phyloP scores from a whole-genome alignment of 2,797 vertebrate species.

The Pempheris klunzingeri region DNA sequence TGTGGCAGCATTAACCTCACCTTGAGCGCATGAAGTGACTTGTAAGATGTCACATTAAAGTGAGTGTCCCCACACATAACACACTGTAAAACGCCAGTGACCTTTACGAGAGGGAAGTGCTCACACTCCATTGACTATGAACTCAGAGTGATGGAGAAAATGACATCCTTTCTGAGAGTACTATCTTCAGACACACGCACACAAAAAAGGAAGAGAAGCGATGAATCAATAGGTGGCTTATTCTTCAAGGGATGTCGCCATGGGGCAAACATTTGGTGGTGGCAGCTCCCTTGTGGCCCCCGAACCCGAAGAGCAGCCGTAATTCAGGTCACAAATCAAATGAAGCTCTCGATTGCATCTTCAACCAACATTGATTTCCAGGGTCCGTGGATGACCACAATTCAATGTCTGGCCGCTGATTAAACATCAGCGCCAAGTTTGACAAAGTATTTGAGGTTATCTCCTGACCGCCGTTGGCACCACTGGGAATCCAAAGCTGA shows the following conservation, averaged over 20 bases:
- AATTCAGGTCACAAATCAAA: conserved; percentile 79
- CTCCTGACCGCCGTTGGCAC: conserved; percentile 42
- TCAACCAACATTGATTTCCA: conserved; percentile 80
- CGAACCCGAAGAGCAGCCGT: conserved; percentile 38
- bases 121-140: conserved; percentile 53
- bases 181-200: conserved; percentile 7
- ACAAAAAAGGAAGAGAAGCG: conserved; percentile 24
- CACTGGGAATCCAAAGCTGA: conserved; percentile 50
- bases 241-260: conserved; percentile 55
- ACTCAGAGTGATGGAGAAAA: conserved; percentile 57
- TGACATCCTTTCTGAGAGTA: conserved; percentile 44
- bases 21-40: conserved; percentile 52
- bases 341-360: conserved; percentile 78
- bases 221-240: conserved; percentile 61
- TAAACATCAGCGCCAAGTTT: conserved; percentile 72
- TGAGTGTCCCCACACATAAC: conserved; percentile 40
- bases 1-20: conserved; percentile 40
- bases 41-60: conserved; percentile 52
- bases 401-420: conserved; percentile 72
- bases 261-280: conserved; percentile 48
- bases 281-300: conserved; percentile 38
- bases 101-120: conserved; percentile 60
- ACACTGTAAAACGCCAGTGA: conserved; percentile 57
- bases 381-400: conserved; percentile 65
- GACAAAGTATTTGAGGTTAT: conserved; percentile 71